Evolutionary conservation across 1,140 invertebrate genomes (phyloP).

Genomic region (Halotydeus destructor): DNA sequence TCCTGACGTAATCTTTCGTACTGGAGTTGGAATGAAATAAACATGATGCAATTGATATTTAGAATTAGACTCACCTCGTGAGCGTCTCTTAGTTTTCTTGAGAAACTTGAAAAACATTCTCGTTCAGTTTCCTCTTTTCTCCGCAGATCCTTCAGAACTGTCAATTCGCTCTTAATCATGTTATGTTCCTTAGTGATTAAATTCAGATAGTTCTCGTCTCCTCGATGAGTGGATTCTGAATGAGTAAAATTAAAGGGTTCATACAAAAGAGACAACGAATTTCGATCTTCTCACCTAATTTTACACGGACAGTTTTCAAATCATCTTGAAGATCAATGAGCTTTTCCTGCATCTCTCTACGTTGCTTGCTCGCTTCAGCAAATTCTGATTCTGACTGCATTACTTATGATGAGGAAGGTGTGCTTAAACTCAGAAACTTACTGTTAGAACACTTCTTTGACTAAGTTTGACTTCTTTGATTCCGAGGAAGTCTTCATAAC

Average conservation of each 20-base stretch:
- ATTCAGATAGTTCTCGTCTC: slow-evolving; percentile 7
- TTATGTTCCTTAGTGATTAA: slow-evolving; percentile 8
- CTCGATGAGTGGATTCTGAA: slow-evolving; percentile 3
- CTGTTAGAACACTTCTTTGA: not conserved
- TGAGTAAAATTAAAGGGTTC: not conserved
- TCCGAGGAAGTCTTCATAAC: not conserved
- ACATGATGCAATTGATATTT: not conserved
- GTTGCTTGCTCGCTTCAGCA: not conserved
- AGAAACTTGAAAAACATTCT: slow-evolving; percentile 5
- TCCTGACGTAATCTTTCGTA: slow-evolving; percentile 2
- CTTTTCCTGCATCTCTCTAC: slow-evolving; percentile 1
- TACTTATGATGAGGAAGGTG: not conserved
- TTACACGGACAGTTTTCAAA: not conserved
- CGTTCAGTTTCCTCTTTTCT: slow-evolving; percentile 2
- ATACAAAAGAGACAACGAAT: not conserved
- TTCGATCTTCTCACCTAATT: slow-evolving; percentile 4
- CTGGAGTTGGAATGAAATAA: not conserved
- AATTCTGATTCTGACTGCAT: slow-evolving; percentile 1
- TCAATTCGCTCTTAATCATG: slow-evolving; percentile 4
- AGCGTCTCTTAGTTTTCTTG: slow-evolving; percentile 4
- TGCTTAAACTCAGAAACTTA: not conserved
- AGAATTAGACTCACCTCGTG: slow-evolving; percentile 4
- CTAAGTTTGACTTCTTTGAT: slow-evolving; percentile 2
- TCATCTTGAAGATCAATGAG: slow-evolving; percentile 3
- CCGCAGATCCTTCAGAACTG: not conserved